Evolutionary conservation across 2,797 vertebrate genomes (phyloP).

Genomic region (Lemur catta): DNA sequence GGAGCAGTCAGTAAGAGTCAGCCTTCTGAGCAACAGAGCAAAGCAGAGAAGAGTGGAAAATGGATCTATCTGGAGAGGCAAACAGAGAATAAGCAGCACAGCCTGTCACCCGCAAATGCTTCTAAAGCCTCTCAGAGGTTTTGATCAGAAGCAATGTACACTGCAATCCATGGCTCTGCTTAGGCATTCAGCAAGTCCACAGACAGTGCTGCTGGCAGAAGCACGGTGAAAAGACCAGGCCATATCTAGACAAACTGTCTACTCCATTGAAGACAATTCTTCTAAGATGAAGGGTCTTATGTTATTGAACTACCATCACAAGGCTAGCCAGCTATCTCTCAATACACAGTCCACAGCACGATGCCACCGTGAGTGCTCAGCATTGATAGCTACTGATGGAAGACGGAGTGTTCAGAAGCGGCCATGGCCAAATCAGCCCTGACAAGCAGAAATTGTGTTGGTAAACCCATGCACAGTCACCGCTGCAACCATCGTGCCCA

Average conservation of each 20-base stretch:
- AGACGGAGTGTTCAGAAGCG: neutral
- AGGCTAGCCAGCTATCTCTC: neutral
- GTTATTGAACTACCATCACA: neutral
- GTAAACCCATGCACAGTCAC: no score
- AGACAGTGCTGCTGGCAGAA: neutral
- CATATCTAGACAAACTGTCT: neutral
- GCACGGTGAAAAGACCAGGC: neutral
- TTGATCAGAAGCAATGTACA: neutral
- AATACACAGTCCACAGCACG: neutral
- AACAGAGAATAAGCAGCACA: neutral
- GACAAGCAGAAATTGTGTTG: no score
- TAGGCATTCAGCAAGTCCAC: neutral
- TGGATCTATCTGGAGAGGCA: neutral
- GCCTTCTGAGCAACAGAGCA: neutral
- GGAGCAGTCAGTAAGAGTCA: no score
- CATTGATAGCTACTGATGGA: neutral
- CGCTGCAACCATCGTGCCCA: fast-evolving
- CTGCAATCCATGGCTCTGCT: neutral
- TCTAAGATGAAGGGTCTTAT: neutral
- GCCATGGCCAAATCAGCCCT: neutral
- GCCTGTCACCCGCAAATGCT: neutral
- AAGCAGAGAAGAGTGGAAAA: neutral
- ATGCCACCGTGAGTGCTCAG: neutral
- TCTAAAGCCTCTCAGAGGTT: neutral
- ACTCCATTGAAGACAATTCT: neutral